A percentile compares a stretch with the other conserved stretches of the same genome.
phyloP scores from a whole-genome alignment of 2,888 invertebrate species.

The Phengaris arion region DNA sequence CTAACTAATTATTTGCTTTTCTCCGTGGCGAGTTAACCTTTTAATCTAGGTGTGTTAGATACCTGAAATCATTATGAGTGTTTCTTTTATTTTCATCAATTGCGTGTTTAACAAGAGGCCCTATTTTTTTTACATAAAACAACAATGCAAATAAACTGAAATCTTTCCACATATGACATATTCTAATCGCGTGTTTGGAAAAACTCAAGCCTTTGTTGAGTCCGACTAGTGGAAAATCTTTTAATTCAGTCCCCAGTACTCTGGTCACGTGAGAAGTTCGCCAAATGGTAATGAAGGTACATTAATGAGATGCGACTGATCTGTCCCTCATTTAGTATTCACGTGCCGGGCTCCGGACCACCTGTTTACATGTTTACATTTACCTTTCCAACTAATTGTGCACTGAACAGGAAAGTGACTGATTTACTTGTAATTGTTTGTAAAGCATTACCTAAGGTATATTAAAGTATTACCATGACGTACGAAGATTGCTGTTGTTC shows the following conservation, averaged over 20 bases:
- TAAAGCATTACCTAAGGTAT: neutral
- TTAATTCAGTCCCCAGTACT: neutral
- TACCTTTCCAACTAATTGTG: neutral
- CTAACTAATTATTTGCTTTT: too few relatives aligned
- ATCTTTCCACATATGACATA: neutral
- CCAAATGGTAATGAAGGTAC: too few relatives aligned
- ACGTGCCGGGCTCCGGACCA: neutral
- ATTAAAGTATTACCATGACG: too few relatives aligned
- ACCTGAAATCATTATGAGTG: too few relatives aligned
- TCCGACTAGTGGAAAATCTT: constrained; percentile 6
- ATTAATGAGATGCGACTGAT: neutral
- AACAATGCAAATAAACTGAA: neutral
- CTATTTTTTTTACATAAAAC: neutral
- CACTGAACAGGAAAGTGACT: constrained; percentile 15
- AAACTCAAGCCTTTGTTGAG: constrained; percentile 19
- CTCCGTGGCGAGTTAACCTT: too few relatives aligned
- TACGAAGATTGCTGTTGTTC: too few relatives aligned
- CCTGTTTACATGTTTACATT: neutral
- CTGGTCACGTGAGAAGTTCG: neutral
- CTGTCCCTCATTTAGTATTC: constrained; percentile 20
- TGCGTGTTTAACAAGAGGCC: neutral
- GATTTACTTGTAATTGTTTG: neutral
- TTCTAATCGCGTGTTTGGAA: constrained; percentile 19
- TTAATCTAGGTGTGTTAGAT: too few relatives aligned
- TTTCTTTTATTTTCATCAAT: too few relatives aligned